Conservation (phyloP, 2,113 vertebrate species). For the Marcusenius ussheri region DNA sequence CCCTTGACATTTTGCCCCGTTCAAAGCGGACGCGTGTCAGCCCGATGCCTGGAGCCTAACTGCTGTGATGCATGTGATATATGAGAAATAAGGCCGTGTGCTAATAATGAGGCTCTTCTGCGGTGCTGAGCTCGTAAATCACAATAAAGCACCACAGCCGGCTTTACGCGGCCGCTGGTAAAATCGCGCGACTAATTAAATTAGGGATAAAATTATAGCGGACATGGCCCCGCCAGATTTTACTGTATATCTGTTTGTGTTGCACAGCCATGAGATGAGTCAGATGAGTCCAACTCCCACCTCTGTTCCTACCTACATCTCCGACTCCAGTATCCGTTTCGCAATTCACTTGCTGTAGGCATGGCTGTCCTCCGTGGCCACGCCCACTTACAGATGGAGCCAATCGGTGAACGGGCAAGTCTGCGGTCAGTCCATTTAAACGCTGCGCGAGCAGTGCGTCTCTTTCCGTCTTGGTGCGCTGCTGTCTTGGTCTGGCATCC, state of each 20-base stretch:
- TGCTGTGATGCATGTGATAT: background rate
- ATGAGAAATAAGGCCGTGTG: slow-evolving; percentile 1
- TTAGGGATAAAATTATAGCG: background rate
- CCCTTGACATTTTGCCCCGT: background rate
- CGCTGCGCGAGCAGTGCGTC: too few species aligned
- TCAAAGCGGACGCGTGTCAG: background rate
- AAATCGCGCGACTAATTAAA: background rate
- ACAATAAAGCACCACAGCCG: background rate
- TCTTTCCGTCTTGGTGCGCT: background rate
- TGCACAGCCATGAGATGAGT: background rate
- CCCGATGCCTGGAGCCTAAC: background rate
- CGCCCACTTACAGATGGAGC: background rate
- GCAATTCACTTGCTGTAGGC: too few species aligned
- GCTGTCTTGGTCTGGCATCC: background rate
- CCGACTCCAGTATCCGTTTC: background rate
- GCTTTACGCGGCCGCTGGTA: background rate
- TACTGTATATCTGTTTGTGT: background rate
- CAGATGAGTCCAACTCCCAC: background rate
- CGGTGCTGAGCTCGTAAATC: background rate
- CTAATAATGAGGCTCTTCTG: background rate
- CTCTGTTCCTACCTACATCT: background rate
- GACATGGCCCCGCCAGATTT: background rate
- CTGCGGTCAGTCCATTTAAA: background rate
- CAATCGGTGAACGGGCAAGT: background rate
- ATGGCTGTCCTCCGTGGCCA: background rate